A percentile compares a stretch with the other conserved stretches of the same genome.
Conservation (phyloP, 2,797 vertebrate species). For the Microctenopoma steveboyesi region DNA sequence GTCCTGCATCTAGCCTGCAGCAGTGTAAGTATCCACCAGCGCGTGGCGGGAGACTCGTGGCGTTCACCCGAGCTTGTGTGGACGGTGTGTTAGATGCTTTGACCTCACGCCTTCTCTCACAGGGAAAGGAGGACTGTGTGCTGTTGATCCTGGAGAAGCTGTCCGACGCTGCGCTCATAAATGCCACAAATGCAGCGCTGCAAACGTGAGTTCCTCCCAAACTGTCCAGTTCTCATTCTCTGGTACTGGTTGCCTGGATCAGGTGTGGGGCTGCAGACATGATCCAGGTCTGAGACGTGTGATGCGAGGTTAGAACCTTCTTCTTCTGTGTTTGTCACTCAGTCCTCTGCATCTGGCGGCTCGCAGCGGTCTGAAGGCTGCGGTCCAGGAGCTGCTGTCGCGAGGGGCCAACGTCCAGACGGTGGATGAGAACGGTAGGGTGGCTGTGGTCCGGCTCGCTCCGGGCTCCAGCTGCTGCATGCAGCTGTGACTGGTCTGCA, state of each 20-base stretch:
- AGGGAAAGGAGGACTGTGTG: slow-evolving; percentile 96
- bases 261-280: no score
- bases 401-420: slow-evolving; percentile 92
- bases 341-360: slow-evolving; percentile 96
- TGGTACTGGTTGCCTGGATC: no score
- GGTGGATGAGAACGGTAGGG: slow-evolving; percentile 93
- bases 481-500: not conserved
- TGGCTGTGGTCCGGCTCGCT: not conserved
- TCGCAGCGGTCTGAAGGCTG: slow-evolving; percentile 92
- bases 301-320: no score
- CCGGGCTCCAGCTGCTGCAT: slow-evolving; percentile 6
- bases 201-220: slow-evolving; percentile 90
- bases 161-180: slow-evolving; percentile 88
- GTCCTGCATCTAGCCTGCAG: slow-evolving; percentile 93
- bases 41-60: no score
- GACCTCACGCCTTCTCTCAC: not conserved
- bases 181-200: slow-evolving; percentile 90
- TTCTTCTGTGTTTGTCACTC: not conserved
- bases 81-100: not conserved
- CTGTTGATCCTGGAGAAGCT: slow-evolving; percentile 94
- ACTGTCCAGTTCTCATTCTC: no score
- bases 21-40: slow-evolving; percentile 84
- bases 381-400: slow-evolving; percentile 92
- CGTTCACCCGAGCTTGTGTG: no score
- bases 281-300: no score